Conservation (phyloP, 2,888 invertebrate genomes). For the Luperina testacea region DNA sequence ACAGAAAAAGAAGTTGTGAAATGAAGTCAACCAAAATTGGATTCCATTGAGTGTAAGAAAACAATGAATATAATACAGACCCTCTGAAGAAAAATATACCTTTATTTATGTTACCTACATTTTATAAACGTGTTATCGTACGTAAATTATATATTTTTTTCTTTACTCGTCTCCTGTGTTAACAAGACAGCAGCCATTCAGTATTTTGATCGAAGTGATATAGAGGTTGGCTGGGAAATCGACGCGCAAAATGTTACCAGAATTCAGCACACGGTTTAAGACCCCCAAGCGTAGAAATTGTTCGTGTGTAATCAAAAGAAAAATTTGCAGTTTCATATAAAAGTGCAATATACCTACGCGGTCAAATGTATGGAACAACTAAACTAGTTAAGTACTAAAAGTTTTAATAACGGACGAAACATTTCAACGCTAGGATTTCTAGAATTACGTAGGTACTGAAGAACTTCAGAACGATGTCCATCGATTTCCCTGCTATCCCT, state of each 20-base stretch:
- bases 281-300: background rate
- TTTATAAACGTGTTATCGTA: constrained; percentile 43
- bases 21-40: constrained; percentile 46
- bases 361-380: background rate
- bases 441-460: background rate
- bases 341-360: background rate
- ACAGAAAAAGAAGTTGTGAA: constrained; percentile 25
- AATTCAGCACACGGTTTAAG: background rate
- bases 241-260: background rate
- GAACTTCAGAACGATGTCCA: background rate
- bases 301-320: background rate
- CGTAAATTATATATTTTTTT: constrained; percentile 40
- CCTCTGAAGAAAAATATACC: constrained; percentile 34
- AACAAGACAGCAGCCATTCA: constrained; percentile 51
- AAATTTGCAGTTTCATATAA: background rate
- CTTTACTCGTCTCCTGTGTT: constrained; percentile 38
- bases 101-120: constrained; percentile 35
- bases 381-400: too few relatives aligned
- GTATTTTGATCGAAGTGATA: constrained; percentile 31
- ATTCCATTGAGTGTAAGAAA: constrained; percentile 53
- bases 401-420: background rate
- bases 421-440: background rate
- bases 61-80: constrained; percentile 43
- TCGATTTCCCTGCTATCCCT: background rate
- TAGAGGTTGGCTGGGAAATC: background rate